Evolutionary conservation across 2,113 vertebrate species (phyloP).

Genomic region (Chloebia gouldiae): DNA sequence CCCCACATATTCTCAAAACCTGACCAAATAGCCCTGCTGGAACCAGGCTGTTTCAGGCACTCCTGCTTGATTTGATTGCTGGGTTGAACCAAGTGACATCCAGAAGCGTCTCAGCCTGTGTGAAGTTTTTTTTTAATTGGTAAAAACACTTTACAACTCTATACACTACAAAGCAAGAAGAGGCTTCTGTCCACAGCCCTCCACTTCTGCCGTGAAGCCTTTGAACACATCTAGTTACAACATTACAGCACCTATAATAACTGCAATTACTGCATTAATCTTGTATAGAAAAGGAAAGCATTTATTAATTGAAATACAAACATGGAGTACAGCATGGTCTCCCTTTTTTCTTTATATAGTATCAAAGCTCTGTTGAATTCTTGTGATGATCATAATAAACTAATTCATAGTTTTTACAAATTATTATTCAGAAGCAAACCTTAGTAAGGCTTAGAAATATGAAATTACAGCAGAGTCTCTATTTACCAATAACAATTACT

Average conservation of each 20-base stretch:
- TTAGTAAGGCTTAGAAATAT: not conserved
- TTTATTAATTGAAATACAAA: not conserved
- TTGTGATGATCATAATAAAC: not conserved
- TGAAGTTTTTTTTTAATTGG: accelerated
- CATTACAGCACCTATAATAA: not conserved
- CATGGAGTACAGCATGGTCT: not conserved
- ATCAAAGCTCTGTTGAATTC: not conserved
- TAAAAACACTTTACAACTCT: not conserved
- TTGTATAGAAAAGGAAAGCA: not conserved
- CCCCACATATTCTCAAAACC: not conserved
- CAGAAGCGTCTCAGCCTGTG: not conserved
- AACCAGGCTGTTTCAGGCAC: not conserved
- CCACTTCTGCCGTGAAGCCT: not conserved
- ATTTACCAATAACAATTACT: not conserved
- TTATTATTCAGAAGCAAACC: not conserved
- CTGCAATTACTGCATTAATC: not conserved
- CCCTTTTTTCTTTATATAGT: not conserved
- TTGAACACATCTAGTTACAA: not conserved
- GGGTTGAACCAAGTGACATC: not conserved
- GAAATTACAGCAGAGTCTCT: not conserved
- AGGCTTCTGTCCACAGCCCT: not conserved
- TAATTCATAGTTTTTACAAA: not conserved
- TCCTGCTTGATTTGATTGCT: not conserved
- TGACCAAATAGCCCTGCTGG: not conserved
- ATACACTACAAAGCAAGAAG: not conserved